Evolutionary conservation across 2,113 vertebrate genomes (phyloP).

Genomic region (Cettia cetti): DNA sequence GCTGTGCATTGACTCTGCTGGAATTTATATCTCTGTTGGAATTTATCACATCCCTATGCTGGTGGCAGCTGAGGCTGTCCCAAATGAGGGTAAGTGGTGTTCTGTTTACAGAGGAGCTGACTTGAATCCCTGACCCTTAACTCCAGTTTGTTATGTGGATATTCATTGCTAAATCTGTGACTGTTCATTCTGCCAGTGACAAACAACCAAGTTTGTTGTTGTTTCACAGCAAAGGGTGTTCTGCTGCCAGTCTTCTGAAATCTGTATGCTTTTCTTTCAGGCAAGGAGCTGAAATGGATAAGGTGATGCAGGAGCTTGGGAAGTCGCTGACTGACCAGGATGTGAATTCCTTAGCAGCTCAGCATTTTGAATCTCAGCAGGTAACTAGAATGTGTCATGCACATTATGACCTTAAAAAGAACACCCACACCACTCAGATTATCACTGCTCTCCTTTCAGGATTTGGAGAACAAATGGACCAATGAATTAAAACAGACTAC

Average conservation of each 20-base stretch:
- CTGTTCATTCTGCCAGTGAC: background rate
- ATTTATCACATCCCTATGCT: background rate
- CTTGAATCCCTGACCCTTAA: background rate
- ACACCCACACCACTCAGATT: background rate
- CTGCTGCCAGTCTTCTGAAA: background rate
- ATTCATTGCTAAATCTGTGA: background rate
- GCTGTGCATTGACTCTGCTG: background rate
- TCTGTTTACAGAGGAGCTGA: background rate
- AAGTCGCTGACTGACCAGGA: constrained; percentile 93
- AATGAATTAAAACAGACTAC: constrained; percentile 93
- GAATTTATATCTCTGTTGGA: background rate
- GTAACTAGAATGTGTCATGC: constrained; percentile 60
- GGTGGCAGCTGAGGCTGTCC: background rate
- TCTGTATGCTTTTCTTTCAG: constrained; percentile 60
- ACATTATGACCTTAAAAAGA: background rate
- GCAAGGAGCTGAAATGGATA: constrained; percentile 92
- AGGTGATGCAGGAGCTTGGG: constrained; percentile 95
- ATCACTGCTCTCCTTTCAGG: constrained; percentile 67
- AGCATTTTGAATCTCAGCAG: constrained; percentile 97
- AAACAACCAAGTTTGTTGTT: background rate
- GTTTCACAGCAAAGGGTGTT: background rate
- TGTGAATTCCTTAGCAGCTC: constrained; percentile 91
- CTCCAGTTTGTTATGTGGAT: background rate
- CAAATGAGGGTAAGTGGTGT: background rate
- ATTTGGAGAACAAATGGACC: constrained; percentile 93